phyloP scores from a whole-genome alignment of 2,888 invertebrate genomes.

The Sminthurides aquaticus region DNA sequence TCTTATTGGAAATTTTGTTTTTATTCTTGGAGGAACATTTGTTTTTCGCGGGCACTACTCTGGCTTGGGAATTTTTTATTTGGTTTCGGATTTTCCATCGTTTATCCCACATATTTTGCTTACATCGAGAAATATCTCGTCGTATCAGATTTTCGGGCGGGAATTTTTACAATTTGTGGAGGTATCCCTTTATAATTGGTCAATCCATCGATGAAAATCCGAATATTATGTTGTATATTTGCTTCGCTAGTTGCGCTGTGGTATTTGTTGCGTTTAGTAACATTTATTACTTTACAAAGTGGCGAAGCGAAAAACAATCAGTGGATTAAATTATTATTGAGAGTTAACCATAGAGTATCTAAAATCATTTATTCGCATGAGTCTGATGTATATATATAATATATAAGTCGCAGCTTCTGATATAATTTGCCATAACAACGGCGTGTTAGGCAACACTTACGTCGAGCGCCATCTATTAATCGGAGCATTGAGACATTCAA shows the following conservation, averaged over 20 bases:
- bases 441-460: too few relatives aligned
- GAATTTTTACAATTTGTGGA: slow-evolving; percentile 11
- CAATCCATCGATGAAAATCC: slow-evolving; percentile 19
- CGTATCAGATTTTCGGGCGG: slow-evolving; percentile 25
- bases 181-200: slow-evolving; percentile 32
- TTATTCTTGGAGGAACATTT: slow-evolving; percentile 21
- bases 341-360: too few relatives aligned
- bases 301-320: too few relatives aligned
- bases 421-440: too few relatives aligned
- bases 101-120: slow-evolving; percentile 20
- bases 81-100: slow-evolving; percentile 26
- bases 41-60: slow-evolving; percentile 10
- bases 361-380: too few relatives aligned
- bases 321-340: too few relatives aligned
- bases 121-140: slow-evolving; percentile 29
- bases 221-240: slow-evolving; percentile 10
- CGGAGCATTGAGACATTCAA: too few relatives aligned
- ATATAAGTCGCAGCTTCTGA: too few relatives aligned
- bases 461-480: too few relatives aligned
- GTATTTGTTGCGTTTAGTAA: neutral
- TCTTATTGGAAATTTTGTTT: slow-evolving; percentile 15
- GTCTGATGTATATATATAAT: too few relatives aligned
- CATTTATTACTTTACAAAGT: neutral
- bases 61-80: slow-evolving; percentile 27
- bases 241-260: slow-evolving; percentile 5